A percentile compares a stretch with the other conserved stretches of the same genome.
Conservation (phyloP, 1,140 invertebrate genomes). For the Globodera rostochiensis region DNA sequence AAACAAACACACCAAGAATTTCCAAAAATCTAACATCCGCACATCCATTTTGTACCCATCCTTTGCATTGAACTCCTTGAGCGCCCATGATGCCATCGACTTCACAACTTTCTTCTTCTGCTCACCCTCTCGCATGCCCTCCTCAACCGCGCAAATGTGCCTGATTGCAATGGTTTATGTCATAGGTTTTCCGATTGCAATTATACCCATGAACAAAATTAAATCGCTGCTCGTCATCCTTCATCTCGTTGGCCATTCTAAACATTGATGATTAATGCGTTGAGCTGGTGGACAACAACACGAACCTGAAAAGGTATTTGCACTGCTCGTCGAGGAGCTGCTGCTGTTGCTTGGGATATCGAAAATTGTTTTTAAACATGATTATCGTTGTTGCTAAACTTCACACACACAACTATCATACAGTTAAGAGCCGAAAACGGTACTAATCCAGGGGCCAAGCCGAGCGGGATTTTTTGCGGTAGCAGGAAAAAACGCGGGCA, state of each 20-base stretch:
- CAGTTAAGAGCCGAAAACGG: no score
- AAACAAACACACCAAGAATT: conserved; percentile 25
- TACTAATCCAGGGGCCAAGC: no score
- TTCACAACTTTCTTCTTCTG: conserved; percentile 8
- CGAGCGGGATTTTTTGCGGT: no score
- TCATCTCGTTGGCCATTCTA: conserved; percentile 8
- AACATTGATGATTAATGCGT: background rate
- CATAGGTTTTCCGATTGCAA: background rate
- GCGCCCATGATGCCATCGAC: conserved; percentile 7
- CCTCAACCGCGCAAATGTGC: background rate
- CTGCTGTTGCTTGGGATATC: background rate
- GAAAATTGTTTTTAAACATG: background rate
- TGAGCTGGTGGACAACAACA: background rate
- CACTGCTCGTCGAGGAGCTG: background rate
- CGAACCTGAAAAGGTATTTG: background rate
- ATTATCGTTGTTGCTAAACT: background rate
- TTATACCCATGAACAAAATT: background rate
- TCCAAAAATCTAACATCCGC: conserved; percentile 39
- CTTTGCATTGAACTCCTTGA: conserved; percentile 31
- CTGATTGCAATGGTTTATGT: background rate
- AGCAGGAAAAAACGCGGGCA: no score
- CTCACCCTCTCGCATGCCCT: background rate
- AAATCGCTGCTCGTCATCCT: background rate
- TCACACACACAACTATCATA: background rate
- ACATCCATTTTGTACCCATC: conserved; percentile 15